These are phyloP conservation scores for Platyscapa corneri DNA, from an alignment of 1,140 invertebrate species.

Conservation along the genomic window DNA sequence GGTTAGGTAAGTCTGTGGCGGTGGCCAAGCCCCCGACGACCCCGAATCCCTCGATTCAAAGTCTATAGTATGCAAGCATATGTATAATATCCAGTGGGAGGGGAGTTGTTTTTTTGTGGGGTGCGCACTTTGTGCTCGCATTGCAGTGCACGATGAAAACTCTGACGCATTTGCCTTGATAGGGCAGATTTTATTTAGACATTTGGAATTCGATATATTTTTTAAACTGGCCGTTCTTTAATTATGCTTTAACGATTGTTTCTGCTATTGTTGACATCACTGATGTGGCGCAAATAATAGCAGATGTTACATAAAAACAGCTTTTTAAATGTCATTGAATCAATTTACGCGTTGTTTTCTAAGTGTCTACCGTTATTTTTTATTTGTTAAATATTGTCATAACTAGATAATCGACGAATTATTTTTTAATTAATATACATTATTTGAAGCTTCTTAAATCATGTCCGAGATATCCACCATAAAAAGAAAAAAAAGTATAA, in stretches of 20 bases:
- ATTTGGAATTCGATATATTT: background rate
- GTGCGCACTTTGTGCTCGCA: background rate
- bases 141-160: no score
- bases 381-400: background rate
- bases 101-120: background rate
- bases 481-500: conserved; percentile 28
- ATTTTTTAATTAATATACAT: no score
- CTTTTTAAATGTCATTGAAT: background rate
- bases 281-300: background rate
- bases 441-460: background rate
- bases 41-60: conserved; percentile 7
- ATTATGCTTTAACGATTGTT: background rate
- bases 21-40: conserved; percentile 6
- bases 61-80: background rate
- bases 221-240: background rate
- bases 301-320: background rate
- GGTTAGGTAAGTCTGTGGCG: conserved; percentile 68
- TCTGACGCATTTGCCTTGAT: background rate
- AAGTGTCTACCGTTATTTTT: background rate
- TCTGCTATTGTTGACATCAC: background rate
- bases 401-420: background rate
- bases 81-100: background rate
- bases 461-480: conserved; percentile 2
- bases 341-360: background rate
- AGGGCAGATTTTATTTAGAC: background rate